Percentiles rank a stretch among this genome's conserved stretches.
These are phyloP conservation scores for Corythaixoides concolor DNA, from an alignment of 2,113 vertebrate genomes.

Conservation along the genomic window DNA sequence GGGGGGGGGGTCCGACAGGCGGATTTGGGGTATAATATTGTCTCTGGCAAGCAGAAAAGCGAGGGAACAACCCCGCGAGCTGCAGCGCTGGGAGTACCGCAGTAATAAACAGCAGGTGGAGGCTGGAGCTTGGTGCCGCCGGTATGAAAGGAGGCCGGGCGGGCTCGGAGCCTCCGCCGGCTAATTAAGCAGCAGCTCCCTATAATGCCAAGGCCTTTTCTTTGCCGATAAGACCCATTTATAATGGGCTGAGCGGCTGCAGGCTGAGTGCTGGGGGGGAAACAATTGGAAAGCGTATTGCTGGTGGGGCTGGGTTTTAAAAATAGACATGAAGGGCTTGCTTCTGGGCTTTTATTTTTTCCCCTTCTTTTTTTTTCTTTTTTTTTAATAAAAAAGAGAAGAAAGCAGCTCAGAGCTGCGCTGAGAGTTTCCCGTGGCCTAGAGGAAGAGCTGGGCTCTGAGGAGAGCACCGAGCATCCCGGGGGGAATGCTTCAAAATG, in stretches of 20 bases:
- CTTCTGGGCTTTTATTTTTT: neutral
- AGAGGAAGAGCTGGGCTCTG: neutral
- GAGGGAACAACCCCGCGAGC: neutral
- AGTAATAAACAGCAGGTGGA: slow-evolving; percentile 58
- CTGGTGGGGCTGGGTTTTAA: slow-evolving; percentile 60
- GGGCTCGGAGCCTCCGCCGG: slow-evolving; percentile 30
- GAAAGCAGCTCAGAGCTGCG: neutral
- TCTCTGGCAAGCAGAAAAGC: neutral
- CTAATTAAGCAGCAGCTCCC: slow-evolving; percentile 69
- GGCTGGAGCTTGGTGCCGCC: slow-evolving; percentile 49
- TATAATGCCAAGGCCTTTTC: slow-evolving; percentile 59
- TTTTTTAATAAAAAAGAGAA: neutral
- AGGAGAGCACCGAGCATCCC: neutral
- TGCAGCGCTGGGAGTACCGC: slow-evolving; percentile 40
- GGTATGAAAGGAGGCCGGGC: slow-evolving; percentile 49
- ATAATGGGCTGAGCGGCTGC: slow-evolving; percentile 44
- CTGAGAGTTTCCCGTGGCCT: slow-evolving; percentile 14
- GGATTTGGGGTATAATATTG: neutral
- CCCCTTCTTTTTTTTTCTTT: neutral
- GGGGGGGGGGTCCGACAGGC: accelerated
- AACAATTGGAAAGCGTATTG: slow-evolving; percentile 61
- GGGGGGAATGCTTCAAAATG: neutral
- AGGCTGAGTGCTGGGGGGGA: slow-evolving; percentile 54
- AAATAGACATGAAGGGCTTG: slow-evolving; percentile 65
- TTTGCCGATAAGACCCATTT: slow-evolving; percentile 60